Conservation (phyloP, 2,113 vertebrate species). For the Caloenas nicobarica region DNA sequence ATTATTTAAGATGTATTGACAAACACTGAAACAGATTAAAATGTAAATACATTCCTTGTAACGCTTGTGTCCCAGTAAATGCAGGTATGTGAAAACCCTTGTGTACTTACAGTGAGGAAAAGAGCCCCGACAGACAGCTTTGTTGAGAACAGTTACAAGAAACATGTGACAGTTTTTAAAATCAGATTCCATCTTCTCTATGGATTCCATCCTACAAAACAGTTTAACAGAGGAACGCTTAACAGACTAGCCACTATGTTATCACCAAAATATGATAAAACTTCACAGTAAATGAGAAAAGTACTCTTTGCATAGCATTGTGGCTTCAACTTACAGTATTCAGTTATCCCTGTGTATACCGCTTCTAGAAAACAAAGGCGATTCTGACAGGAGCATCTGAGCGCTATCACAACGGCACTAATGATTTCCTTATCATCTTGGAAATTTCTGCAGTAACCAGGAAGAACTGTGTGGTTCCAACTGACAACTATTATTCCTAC, state of each 20-base stretch:
- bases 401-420: background rate
- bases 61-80: background rate
- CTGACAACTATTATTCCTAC: background rate
- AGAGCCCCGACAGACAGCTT: slow-evolving; percentile 95
- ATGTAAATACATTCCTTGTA: background rate
- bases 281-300: background rate
- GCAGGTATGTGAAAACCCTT: background rate
- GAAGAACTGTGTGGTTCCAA: background rate
- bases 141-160: slow-evolving; percentile 95
- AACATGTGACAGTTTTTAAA: slow-evolving; percentile 99
- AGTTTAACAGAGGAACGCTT: slow-evolving; percentile 23
- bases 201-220: slow-evolving; percentile 89
- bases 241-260: background rate
- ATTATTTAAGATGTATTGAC: background rate
- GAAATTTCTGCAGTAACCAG: background rate
- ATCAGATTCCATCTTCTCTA: slow-evolving; percentile 98
- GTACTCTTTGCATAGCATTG: background rate
- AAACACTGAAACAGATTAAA: background rate
- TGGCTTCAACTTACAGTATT: background rate
- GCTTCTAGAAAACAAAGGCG: background rate
- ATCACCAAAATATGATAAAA: background rate
- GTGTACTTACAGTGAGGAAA: slow-evolving; percentile 93
- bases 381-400: background rate
- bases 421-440: background rate
- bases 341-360: background rate